phyloP scores from a whole-genome alignment of 2,797 vertebrate genomes.

The Etheostoma perlongum region DNA sequence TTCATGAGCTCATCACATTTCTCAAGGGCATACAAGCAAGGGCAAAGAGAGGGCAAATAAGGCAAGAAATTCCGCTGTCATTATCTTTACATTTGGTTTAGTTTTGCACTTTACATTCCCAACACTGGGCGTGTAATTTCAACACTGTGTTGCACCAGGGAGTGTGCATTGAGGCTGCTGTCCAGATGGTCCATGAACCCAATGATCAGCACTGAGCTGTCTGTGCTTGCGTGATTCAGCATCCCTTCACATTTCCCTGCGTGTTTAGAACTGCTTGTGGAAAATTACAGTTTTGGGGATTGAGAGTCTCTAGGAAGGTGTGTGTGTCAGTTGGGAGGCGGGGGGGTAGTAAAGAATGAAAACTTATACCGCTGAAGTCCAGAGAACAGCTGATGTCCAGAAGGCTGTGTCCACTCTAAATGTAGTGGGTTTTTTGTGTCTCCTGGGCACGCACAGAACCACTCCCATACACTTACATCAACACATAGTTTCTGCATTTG shows the following conservation, averaged over 20 bases:
- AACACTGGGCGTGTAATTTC: conserved; percentile 51
- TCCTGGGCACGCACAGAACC: conserved; percentile 53
- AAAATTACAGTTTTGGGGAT: conserved; percentile 69
- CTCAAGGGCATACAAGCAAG: conserved; percentile 35
- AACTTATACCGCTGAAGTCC: conserved; percentile 51
- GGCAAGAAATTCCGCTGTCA: conserved; percentile 61
- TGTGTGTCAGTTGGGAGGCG: conserved; percentile 16
- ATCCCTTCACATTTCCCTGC: conserved; percentile 58
- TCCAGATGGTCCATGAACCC: conserved; percentile 79
- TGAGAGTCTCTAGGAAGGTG: conserved; percentile 53
- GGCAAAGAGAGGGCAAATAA: conserved; percentile 11
- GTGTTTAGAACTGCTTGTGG: conserved; percentile 66
- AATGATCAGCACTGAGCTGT: conserved; percentile 53
- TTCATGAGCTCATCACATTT: conserved; percentile 77
- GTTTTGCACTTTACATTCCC: conserved; percentile 59
- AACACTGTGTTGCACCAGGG: conserved; percentile 48
- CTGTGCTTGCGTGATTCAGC: conserved; percentile 66
- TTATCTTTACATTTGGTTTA: conserved; percentile 68
- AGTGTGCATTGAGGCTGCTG: conserved; percentile 58
- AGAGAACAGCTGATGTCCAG: conserved; percentile 44
- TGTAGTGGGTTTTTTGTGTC: conserved; percentile 37
- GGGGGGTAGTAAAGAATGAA: conserved; percentile 51
- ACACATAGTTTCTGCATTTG: conserved; percentile 82
- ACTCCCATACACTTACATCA: conserved; percentile 83
- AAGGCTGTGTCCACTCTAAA: conserved; percentile 49